Percentiles rank a stretch among this genome's conserved stretches.
Conservation (phyloP, 2,888 invertebrate genomes). For the Chrysolina haemoptera region DNA sequence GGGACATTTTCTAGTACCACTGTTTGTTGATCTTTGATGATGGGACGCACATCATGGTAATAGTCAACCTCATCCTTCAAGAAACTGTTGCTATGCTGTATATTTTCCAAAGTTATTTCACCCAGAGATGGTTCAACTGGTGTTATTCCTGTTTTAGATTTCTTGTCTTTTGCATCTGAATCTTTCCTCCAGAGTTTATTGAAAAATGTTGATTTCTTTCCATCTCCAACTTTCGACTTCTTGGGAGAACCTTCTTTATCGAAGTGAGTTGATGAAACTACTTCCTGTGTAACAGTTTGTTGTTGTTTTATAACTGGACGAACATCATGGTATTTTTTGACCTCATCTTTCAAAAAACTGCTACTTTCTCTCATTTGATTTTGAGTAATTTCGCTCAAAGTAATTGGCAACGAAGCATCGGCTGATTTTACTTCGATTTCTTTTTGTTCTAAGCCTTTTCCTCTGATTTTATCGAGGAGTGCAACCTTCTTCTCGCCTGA, state of each 20-base stretch:
- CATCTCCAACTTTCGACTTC: not conserved
- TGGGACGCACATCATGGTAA: constrained; percentile 54
- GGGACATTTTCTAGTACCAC: constrained; percentile 8
- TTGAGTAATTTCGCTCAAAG: constrained; percentile 30
- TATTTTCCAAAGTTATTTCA: constrained; percentile 46
- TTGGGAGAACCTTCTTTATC: constrained; percentile 26
- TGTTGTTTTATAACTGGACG: not conserved
- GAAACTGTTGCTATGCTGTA: constrained; percentile 51
- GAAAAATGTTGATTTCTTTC: not conserved
- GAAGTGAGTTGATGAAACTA: not conserved
- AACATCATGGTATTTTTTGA: constrained; percentile 54
- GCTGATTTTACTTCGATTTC: not conserved
- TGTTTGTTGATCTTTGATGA: constrained; percentile 34
- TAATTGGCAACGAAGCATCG: not conserved
- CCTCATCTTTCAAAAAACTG: constrained; percentile 52
- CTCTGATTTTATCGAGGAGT: constrained; percentile 44
- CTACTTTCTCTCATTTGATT: constrained; percentile 39
- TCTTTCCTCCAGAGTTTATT: constrained; percentile 35
- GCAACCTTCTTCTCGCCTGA: constrained; percentile 40
- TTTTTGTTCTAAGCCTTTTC: constrained; percentile 27
- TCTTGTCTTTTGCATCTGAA: constrained; percentile 23
- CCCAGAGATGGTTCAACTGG: constrained; percentile 40
- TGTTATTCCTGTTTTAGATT: constrained; percentile 16
- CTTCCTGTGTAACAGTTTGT: not conserved
- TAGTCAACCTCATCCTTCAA: constrained; percentile 52